These are phyloP conservation scores for Percopsis transmontana DNA, from an alignment of 2,113 vertebrate species.

Conservation along the genomic window DNA sequence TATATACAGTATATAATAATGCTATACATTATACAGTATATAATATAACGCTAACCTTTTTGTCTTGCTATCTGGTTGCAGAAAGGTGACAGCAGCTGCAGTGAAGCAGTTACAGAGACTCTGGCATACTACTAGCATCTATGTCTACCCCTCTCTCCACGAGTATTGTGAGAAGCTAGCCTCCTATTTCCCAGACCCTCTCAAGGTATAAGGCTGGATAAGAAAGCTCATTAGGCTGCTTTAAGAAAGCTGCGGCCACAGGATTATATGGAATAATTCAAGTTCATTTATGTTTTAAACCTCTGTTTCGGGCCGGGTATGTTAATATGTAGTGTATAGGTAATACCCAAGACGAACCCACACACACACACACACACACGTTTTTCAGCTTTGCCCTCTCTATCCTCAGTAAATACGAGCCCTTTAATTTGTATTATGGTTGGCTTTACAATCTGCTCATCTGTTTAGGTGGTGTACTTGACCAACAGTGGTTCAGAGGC, in stretches of 20 bases:
- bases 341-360: too few species aligned
- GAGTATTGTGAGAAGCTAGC: slow-evolving; percentile 89
- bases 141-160: slow-evolving; percentile 81
- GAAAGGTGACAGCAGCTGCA: slow-evolving; percentile 83
- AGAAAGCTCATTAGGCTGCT: too few species aligned
- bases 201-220: slow-evolving; percentile 85
- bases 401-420: neutral
- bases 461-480: slow-evolving; percentile 85
- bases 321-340: too few species aligned
- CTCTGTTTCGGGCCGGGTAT: too few species aligned
- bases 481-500: slow-evolving; percentile 95
- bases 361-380: too few species aligned
- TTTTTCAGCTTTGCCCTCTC: too few species aligned
- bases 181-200: slow-evolving; percentile 85
- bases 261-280: too few species aligned
- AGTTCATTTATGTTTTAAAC: too few species aligned
- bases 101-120: slow-evolving; percentile 84
- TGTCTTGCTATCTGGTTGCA: slow-evolving; percentile 47
- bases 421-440: neutral
- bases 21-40: too few species aligned
- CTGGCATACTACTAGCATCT: slow-evolving; percentile 88
- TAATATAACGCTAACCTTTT: neutral
- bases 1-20: too few species aligned
- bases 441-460: neutral
- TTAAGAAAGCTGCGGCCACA: too few species aligned